These are phyloP conservation scores for Dysidea cf. avara DNA, from an alignment of 37 sponge, comb jelly and placozoan species.

Conservation along the genomic window DNA sequence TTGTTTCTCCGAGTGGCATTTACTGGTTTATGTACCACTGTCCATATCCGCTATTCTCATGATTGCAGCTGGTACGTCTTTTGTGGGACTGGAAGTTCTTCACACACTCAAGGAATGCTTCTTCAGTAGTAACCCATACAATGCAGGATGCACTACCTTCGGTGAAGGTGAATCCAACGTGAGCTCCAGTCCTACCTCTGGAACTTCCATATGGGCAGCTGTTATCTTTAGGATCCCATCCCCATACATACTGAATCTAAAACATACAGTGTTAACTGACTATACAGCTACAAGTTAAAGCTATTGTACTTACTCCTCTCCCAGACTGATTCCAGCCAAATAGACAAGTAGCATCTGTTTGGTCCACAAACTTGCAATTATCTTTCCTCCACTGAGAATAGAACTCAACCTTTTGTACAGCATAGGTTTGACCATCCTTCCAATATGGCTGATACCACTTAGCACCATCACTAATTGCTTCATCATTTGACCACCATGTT, in stretches of 20 bases:
- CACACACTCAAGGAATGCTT: constrained; percentile 32
- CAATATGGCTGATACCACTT: too few species aligned
- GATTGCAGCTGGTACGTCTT: neutral
- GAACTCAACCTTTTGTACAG: too few species aligned
- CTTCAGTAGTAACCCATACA: constrained; percentile 21
- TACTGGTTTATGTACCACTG: constrained; percentile 27
- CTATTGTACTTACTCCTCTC: too few species aligned
- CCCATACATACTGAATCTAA: constrained; percentile 21
- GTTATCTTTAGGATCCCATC: constrained; percentile 20
- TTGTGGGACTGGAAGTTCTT: neutral
- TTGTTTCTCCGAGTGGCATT: too few species aligned
- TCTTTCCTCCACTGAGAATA: too few species aligned
- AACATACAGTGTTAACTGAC: neutral
- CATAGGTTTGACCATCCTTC: too few species aligned
- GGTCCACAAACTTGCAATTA: too few species aligned
- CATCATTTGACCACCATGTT: too few species aligned
- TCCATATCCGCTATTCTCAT: constrained; percentile 5
- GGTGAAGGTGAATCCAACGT: constrained; percentile 17
- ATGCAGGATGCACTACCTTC: constrained; percentile 2
- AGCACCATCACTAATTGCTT: too few species aligned
- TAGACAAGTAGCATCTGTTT: too few species aligned
- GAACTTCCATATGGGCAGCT: neutral
- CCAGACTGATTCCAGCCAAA: too few species aligned
- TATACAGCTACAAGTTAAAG: too few species aligned
- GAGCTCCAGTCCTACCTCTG: neutral